phyloP scores from a whole-genome alignment of 2,113 vertebrate genomes.

The Menidia beryllina region DNA sequence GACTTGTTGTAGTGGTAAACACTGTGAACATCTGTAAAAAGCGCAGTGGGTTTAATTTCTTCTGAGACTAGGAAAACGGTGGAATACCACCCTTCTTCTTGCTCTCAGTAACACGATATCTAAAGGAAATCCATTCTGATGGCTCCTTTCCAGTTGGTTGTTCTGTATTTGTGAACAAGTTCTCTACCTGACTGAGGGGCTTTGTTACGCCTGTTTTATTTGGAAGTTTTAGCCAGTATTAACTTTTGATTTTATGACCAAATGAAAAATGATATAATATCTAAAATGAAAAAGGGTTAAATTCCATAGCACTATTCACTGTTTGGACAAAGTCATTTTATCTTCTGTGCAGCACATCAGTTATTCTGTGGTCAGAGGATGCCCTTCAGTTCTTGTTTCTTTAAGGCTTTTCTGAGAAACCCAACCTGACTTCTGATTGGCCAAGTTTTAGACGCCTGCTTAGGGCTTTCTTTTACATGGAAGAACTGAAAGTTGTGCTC shows the following conservation, averaged over 20 bases:
- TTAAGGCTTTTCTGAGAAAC: neutral
- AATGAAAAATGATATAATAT: too few relatives aligned
- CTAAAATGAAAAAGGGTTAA: too few relatives aligned
- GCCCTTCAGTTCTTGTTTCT: neutral
- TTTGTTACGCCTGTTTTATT: neutral
- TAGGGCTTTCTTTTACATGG: too few relatives aligned
- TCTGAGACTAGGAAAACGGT: neutral
- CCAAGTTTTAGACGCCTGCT: neutral
- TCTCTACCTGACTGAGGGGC: neutral
- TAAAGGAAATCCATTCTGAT: neutral
- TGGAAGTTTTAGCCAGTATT: neutral
- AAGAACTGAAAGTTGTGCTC: too few relatives aligned
- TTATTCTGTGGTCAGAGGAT: neutral
- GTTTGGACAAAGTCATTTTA: too few relatives aligned
- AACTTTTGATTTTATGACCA: neutral
- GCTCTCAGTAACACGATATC: neutral
- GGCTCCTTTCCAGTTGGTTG: neutral
- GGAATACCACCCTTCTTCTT: neutral
- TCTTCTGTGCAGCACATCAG: neutral
- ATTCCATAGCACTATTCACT: too few relatives aligned
- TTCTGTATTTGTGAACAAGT: neutral
- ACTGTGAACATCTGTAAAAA: conserved; percentile 4
- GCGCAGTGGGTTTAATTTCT: neutral
- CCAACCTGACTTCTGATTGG: neutral
- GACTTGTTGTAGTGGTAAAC: conserved; percentile 11